phyloP scores from a whole-genome alignment of 1,140 invertebrate genomes.

The Cylas formicarius region DNA sequence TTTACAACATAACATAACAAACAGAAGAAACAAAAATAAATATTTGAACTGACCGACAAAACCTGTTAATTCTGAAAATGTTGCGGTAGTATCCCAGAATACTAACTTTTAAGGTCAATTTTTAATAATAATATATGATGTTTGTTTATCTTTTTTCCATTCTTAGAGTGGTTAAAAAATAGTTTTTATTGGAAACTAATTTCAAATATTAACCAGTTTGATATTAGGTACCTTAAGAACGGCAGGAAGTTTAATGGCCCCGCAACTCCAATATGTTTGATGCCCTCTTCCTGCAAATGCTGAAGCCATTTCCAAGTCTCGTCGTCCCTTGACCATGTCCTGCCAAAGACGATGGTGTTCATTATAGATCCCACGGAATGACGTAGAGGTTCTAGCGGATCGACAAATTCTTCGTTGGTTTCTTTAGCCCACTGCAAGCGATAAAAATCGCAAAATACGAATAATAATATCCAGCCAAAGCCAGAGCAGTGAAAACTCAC shows the following conservation, averaged over 20 bases:
- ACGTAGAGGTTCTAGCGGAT: slow-evolving; percentile 49
- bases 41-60: too few species aligned
- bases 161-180: too few species aligned
- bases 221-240: slow-evolving; percentile 63
- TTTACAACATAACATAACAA: too few species aligned
- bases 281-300: slow-evolving; percentile 68
- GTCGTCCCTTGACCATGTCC: slow-evolving; percentile 58
- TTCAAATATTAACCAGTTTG: too few species aligned
- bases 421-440: slow-evolving; percentile 37
- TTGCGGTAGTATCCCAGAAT: too few species aligned
- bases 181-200: too few species aligned
- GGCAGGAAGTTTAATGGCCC: slow-evolving; percentile 77
- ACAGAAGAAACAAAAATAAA: too few species aligned
- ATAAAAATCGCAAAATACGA: slow-evolving; percentile 4
- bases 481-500: slow-evolving; percentile 40
- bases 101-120: too few species aligned
- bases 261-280: slow-evolving; percentile 69
- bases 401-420: slow-evolving; percentile 34
- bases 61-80: too few species aligned
- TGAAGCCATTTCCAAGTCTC: slow-evolving; percentile 66
- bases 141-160: too few species aligned
- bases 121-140: too few species aligned
- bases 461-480: slow-evolving; percentile 7
- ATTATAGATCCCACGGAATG: slow-evolving; percentile 70
- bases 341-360: slow-evolving; percentile 69